phyloP scores from a whole-genome alignment of 1,140 invertebrate genomes.

The Aphidius ervi region DNA sequence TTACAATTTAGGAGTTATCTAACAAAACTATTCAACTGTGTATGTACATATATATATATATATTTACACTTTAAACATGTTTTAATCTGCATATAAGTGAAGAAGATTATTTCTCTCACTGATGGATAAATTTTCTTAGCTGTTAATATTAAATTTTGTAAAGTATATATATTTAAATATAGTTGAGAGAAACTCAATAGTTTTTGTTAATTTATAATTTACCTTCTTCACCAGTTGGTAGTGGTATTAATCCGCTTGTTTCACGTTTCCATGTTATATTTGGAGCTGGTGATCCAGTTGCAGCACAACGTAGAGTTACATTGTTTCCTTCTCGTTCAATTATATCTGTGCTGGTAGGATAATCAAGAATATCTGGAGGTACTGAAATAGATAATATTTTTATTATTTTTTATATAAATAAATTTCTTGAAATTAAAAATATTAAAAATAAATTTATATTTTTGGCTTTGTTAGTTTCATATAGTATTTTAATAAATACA shows the following conservation, averaged over 20 bases:
- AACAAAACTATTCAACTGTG: too few relatives aligned
- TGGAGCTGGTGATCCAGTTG: constrained; percentile 74
- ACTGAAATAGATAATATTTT: constrained; percentile 56
- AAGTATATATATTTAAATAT: neutral
- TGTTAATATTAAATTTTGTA: too few relatives aligned
- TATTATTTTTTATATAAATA: too few relatives aligned
- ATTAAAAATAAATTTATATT: too few relatives aligned
- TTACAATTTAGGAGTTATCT: too few relatives aligned
- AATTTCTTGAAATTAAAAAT: too few relatives aligned
- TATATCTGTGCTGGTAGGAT: constrained; percentile 81
- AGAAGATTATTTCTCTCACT: too few relatives aligned
- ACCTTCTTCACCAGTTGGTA: constrained; percentile 59
- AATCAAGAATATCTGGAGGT: constrained; percentile 81
- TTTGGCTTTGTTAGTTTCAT: too few relatives aligned
- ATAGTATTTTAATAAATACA: too few relatives aligned
- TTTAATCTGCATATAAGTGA: too few relatives aligned
- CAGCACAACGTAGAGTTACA: constrained; percentile 76
- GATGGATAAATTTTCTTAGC: constrained; percentile 2
- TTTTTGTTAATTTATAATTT: constrained; percentile 23
- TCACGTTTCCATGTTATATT: constrained; percentile 80
- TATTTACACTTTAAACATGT: too few relatives aligned
- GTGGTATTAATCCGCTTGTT: constrained; percentile 64
- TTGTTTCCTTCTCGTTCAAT: constrained; percentile 81
- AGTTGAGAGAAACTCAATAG: neutral
- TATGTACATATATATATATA: too few relatives aligned